A percentile compares a stretch with the other conserved stretches of the same genome.
These are phyloP conservation scores for Aphrocallistes beatrix DNA, from an alignment of 37 sponge, comb jelly and placozoan species.

Conservation along the genomic window DNA sequence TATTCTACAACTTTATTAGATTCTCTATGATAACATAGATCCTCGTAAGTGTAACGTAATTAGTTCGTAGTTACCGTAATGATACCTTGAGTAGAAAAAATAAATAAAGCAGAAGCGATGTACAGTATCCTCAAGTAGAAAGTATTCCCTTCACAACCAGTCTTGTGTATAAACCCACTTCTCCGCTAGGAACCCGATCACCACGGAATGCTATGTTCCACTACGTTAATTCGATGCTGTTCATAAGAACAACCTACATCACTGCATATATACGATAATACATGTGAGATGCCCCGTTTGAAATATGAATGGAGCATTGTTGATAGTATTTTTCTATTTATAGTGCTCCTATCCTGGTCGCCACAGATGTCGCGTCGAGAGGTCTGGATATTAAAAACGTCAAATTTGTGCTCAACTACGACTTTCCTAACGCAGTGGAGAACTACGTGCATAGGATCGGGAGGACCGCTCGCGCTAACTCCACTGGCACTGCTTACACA, in stretches of 20 bases:
- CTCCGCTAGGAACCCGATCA: too few species aligned
- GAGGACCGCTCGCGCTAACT: conserved; percentile 77
- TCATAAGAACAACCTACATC: not conserved
- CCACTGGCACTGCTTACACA: conserved; percentile 88
- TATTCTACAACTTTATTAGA: not conserved
- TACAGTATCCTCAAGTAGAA: too few species aligned
- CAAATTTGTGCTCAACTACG: conserved; percentile 91
- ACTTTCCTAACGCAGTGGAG: conserved; percentile 85
- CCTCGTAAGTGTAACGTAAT: not conserved
- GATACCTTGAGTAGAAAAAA: too few species aligned
- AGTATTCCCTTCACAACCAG: too few species aligned
- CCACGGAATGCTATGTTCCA: not conserved
- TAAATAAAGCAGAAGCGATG: too few species aligned
- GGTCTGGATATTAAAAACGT: conserved; percentile 89
- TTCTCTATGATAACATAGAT: not conserved
- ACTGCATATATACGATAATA: too few species aligned
- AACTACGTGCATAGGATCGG: conserved; percentile 98
- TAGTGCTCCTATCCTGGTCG: conserved; percentile 71
- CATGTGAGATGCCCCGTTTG: too few species aligned
- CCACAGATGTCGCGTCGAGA: conserved; percentile 94
- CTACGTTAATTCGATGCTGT: not conserved
- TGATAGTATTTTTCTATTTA: not conserved
- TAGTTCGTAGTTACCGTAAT: not conserved
- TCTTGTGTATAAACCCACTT: too few species aligned
- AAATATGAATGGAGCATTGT: not conserved